Conservation (phyloP, 37 sponge, comb jelly and placozoan genomes). For the Cladorhizidae sp. region DNA sequence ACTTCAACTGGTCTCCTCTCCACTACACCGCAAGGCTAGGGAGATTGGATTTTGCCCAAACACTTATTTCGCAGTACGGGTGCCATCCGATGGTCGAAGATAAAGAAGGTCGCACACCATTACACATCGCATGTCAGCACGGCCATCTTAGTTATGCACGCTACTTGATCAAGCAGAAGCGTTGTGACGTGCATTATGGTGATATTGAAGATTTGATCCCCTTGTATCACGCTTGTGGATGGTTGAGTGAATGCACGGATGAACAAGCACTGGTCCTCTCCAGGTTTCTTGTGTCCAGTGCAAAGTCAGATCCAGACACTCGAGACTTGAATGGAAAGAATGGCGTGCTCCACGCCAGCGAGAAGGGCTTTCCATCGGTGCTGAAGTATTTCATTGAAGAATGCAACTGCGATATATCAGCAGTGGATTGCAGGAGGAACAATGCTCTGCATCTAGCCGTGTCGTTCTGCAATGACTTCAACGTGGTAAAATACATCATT, state of each 20-base stretch:
- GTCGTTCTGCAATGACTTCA: slow-evolving; percentile 2
- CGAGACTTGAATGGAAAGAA: slow-evolving; percentile 15
- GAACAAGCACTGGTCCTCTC: neutral
- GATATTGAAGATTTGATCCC: slow-evolving; percentile 18
- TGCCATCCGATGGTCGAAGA: slow-evolving; percentile 1
- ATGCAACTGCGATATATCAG: neutral
- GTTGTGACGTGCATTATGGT: neutral
- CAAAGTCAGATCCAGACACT: neutral
- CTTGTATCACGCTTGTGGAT: slow-evolving; percentile 12
- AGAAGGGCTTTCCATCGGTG: slow-evolving; percentile 13
- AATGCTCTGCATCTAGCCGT: slow-evolving; percentile 16
- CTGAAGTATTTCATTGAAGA: slow-evolving; percentile 5
- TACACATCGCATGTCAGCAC: slow-evolving; percentile 21
- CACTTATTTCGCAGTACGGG: neutral
- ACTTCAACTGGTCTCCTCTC: slow-evolving; percentile 22
- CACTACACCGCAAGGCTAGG: slow-evolving; percentile 14
- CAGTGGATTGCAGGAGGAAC: slow-evolving; percentile 2
- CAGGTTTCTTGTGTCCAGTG: slow-evolving; percentile 1
- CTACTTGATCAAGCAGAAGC: slow-evolving; percentile 4
- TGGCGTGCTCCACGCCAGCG: slow-evolving; percentile 14
- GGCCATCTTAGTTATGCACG: neutral
- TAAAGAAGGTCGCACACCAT: slow-evolving; percentile 11
- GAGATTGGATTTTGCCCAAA: slow-evolving; percentile 6
- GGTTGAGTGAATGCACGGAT: slow-evolving; percentile 24
- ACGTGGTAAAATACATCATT: slow-evolving; percentile 9